phyloP scores from a whole-genome alignment of 2,113 vertebrate genomes.

The Mormyrus lacerda region DNA sequence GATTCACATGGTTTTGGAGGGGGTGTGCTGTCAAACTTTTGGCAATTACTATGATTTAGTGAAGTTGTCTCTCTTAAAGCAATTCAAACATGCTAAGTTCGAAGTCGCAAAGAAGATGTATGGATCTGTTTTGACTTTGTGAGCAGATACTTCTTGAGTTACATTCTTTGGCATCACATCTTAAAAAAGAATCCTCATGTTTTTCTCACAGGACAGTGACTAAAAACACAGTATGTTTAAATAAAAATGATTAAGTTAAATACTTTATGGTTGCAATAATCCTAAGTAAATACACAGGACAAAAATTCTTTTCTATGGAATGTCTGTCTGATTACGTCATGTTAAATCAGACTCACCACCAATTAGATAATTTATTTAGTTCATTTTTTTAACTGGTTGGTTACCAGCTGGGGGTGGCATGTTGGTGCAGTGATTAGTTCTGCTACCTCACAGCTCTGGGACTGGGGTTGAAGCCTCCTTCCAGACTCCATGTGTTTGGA shows the following conservation, averaged over 20 bases:
- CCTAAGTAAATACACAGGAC: neutral
- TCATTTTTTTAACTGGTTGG: neutral
- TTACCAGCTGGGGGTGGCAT: neutral
- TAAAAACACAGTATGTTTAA: neutral
- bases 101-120: neutral
- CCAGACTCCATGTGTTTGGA: neutral
- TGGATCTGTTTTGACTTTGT: neutral
- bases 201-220: neutral
- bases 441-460: neutral
- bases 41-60: neutral
- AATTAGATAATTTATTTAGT: neutral
- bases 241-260: neutral
- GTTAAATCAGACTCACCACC: neutral
- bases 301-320: neutral
- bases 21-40: neutral
- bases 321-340: neutral
- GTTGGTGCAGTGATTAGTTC: neutral
- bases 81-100: neutral
- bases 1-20: neutral
- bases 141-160: neutral
- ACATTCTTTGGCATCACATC: neutral
- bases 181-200: neutral
- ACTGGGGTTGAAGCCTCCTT: neutral
- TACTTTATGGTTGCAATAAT: neutral
- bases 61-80: neutral